phyloP scores from a whole-genome alignment of 2,113 vertebrate species.

The Hemiprocne comata region DNA sequence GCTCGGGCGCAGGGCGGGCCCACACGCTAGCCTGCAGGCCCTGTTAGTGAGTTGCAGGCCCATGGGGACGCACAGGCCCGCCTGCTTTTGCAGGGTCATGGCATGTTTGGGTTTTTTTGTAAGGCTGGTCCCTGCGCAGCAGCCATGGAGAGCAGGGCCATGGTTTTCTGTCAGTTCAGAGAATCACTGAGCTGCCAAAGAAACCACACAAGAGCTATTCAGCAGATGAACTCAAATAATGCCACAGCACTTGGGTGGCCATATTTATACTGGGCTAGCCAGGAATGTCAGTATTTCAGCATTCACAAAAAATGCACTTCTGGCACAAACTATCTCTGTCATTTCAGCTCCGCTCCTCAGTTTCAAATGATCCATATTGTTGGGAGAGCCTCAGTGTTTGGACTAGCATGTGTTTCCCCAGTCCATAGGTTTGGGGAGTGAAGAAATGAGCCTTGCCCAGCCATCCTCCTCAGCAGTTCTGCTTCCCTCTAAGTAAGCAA shows the following conservation, averaged over 20 bases:
- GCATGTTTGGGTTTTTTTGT: not conserved
- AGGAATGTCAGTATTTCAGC: slow-evolving; percentile 67
- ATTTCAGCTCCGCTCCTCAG: slow-evolving; percentile 44
- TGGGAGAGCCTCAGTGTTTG: not conserved
- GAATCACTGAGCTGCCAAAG: slow-evolving; percentile 30
- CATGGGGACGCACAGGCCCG: rapidly evolving
- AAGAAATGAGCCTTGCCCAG: not conserved
- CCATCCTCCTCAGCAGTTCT: not conserved
- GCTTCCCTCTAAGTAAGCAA: slow-evolving; percentile 21
- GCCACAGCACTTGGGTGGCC: slow-evolving; percentile 67
- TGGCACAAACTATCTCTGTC: slow-evolving; percentile 53
- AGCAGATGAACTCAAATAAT: slow-evolving; percentile 51
- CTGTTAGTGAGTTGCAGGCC: rapidly evolving
- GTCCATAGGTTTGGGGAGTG: not conserved
- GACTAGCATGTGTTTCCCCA: not conserved
- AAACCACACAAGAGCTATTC: slow-evolving; percentile 24
- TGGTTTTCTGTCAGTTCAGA: slow-evolving; percentile 13
- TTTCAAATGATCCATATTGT: slow-evolving; percentile 58
- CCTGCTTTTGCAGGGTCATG: not conserved
- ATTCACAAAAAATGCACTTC: slow-evolving; percentile 61
- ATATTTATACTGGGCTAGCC: slow-evolving; percentile 63
- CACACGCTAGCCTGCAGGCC: rapidly evolving
- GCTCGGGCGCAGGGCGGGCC: not conserved
- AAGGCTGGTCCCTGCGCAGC: not conserved
- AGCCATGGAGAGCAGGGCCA: not conserved